Base-by-base conservation (phyloP, 1,140 invertebrate species). In the Drosophila novamexicana region DNA sequence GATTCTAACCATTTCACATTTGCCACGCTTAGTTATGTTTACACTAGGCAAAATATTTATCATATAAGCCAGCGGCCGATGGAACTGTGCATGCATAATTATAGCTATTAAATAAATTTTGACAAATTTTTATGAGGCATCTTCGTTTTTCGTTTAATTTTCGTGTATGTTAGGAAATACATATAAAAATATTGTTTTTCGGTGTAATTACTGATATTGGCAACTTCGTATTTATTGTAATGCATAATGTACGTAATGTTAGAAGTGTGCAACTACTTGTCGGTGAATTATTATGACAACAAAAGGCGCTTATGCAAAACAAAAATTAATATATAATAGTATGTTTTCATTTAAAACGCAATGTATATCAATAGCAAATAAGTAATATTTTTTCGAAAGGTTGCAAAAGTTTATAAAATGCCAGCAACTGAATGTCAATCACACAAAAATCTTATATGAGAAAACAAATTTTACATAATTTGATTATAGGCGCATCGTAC, bases 171-270 rank as follows among this genome's bases (percentile, higher is more conserved):
- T 81, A 74, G 72, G 68, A 59, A 77, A 63, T 72, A 59, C 53
- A 82, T 68, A 71, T 84, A 85, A 81, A 85, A 83, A 85, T 69
- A 81, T 69, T 72, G 42, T 67, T 75, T 81, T 50, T 29, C 52
- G 66, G 39, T 88, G 73, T 79, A 89, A 89, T 89, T 89, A 89
- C 64, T 83, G 79, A 80, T 88, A 89, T 88, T 88, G 83, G 84
- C 84, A 83, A 89, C 84, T 89, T 89, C 77, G 84, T 76, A 80
- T 70, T 66, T 70, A 69, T 79, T 75, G 77, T 74, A 65, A 75
- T 75, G 81, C 74, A 74, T 85, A 79, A 47, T 50, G 54, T 81
- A 81, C 70, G 75, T 85, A 84, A 89, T 82, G n/a, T 70, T 75
- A 67, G 58, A 68, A 75, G 65, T 70, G 73, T 80, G 83, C 66